Evolutionary conservation across 2,113 vertebrate species (phyloP), one percentile per base, ranked within the genome.

Genomic region (Esox niger): DNA sequence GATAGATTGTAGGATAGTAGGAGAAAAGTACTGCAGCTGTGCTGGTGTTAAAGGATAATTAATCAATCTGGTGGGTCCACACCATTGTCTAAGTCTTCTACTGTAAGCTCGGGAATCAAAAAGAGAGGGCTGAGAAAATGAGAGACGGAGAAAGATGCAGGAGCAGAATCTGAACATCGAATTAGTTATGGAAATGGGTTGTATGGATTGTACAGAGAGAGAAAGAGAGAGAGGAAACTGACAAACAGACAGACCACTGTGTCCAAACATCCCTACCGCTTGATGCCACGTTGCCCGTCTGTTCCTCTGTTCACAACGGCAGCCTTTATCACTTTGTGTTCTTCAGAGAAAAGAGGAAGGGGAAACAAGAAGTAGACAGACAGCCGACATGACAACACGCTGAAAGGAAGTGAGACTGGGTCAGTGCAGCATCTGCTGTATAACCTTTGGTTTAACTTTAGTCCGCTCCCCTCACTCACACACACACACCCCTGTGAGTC

Each of bases 281-380:
- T 26, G 61, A 47, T 58, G 32, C 62, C 35, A 52, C 57, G 70
- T 64, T 62, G 61, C 70, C 70, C 58, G 67, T 52, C 23, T 43
- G 7, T 25, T 73, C 75, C 75, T 76, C 76, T n/a, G n/a, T n/a
- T n/a, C 64, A 82, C 63, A 81, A 74, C 80, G 84, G 81, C 82
- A 76, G 55, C 63, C 70, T 66, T 33, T 77, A 81, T 66, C 64
- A 46, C 72, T 87, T 73, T 58, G 71, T 68, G 73, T 76, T 73
- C 68, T 69, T 74, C 57, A 71, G 38, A 76, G 58, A 79, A 87
- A 90, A 87, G 88, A 87, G 87, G 88, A 90, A 91, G 84, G 69
- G 89, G 90, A 91, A 91, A n/a, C n/a, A n/a, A n/a, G n/a, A 88
- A 85, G 87, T 88, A 91, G 89, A 88, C 65, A 69, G 64, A 67